phyloP scores from a whole-genome alignment of 2,888 invertebrate genomes.

The Parelbella ahira region DNA sequence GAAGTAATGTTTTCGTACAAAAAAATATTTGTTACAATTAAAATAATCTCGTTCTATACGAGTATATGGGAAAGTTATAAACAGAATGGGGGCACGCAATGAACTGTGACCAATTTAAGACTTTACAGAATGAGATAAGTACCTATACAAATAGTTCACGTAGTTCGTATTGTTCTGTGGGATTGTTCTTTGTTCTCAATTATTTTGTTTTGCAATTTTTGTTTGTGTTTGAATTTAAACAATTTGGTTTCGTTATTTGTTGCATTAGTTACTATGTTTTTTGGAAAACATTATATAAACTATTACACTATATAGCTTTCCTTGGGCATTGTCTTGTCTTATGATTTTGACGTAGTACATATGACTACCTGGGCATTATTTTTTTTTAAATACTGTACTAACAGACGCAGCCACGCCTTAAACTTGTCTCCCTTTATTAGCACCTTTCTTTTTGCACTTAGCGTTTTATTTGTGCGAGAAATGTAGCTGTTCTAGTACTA shows the following conservation, averaged over 20 bases:
- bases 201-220: conserved; percentile 16
- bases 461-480: not conserved
- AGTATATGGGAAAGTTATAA: conserved; percentile 1
- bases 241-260: no score
- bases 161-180: conserved; percentile 21
- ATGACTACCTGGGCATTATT: not conserved
- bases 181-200: conserved; percentile 18
- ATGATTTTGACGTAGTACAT: no score
- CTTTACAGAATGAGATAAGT: conserved; percentile 14
- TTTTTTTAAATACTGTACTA: not conserved
- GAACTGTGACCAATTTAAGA: conserved; percentile 25
- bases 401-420: not conserved
- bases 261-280: no score
- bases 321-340: no score
- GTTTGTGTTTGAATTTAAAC: no score
- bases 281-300: no score
- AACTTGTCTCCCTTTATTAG: conserved; percentile 6
- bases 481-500: not conserved
- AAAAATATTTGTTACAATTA: no score
- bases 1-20: no score
- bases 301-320: no score
- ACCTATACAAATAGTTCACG: conserved; percentile 14
- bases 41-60: no score
- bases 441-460: conserved; percentile 6
- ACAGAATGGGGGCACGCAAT: conserved; percentile 27